Evolutionary conservation across 2,797 vertebrate genomes (phyloP), one percentile per base, ranked within the genome.

Genomic region (Gastrophryne carolinensis): DNA sequence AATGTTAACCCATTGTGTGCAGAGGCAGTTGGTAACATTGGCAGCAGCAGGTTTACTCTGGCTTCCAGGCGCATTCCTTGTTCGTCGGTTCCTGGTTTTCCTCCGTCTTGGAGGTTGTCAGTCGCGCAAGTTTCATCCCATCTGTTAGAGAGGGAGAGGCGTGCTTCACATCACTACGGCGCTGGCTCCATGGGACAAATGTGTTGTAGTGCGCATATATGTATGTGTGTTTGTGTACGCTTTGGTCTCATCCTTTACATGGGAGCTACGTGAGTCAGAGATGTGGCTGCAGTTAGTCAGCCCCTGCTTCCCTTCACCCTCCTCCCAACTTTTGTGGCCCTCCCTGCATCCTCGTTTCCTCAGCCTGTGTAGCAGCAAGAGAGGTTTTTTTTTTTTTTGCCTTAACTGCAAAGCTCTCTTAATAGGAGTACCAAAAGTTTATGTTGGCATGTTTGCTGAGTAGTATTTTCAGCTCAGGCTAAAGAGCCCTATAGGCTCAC

Each of bases 91-190:
- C 62, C 58, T 82, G 82, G 74, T 81, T 84, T 76, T 73, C 67
- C 61, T 56, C 50, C 68, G 80, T 73, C 63, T 83, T 79, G 66
- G 57, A n/a, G 60, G 21, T 49, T 62, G 17, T 34, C 6, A 41
- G 15, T 19, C 34, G 78, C 82, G 77, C 80, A 61, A 21, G 0
- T 80, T 83, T 83, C 77, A 87, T 83, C 81, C 83, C 83, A 85
- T 83, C 79, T 84, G 1, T 85, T 78, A 80, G 80, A 58, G 64
- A 76, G 82, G 68, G 79, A 84, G 73, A 81, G 39, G 80, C 79
- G 62, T 63, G 54, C 73, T 62, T 49, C n/a, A 35, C 74, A 75
- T 35, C 49, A 68, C 71, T 62, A 41, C 34, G 79, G 57, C 29
- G 60, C 39, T 37, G 71, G 21, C 56, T 84, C 79, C 72, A 21